Conservation (phyloP, 2,888 invertebrate species). For the Blomia tropicalis region DNA sequence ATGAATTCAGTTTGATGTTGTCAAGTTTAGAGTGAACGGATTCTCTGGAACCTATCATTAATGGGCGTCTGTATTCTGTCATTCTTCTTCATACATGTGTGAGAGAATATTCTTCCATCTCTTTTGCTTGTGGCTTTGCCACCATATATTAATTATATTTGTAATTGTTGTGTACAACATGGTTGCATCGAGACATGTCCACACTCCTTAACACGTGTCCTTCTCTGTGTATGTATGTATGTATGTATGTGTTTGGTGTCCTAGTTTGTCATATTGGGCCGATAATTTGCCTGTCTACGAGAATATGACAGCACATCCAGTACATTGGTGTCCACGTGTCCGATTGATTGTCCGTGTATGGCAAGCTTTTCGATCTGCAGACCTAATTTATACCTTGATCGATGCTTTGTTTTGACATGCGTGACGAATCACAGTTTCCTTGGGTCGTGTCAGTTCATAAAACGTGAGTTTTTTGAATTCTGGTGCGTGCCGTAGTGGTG, state of each 20-base stretch:
- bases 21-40: background rate
- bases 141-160: background rate
- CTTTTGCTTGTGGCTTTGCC: too few species aligned
- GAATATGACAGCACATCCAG: too few species aligned
- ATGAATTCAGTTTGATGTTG: too few species aligned
- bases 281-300: too few species aligned
- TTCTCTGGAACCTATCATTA: background rate
- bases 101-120: background rate
- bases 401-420: constrained; percentile 16
- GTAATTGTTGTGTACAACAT: background rate
- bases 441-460: background rate
- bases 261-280: too few species aligned
- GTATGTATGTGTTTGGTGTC: too few species aligned
- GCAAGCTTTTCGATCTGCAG: background rate
- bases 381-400: constrained; percentile 10
- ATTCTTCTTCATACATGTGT: too few species aligned
- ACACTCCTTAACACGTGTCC: background rate
- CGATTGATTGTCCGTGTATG: background rate
- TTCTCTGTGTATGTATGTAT: too few species aligned
- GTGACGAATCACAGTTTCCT: constrained; percentile 15
- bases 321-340: background rate
- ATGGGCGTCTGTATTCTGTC: background rate
- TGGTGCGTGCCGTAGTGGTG: background rate
- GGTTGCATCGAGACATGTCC: background rate
- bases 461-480: background rate